phyloP scores from a whole-genome alignment of 1,140 invertebrate genomes.

The Cydia amplana region DNA sequence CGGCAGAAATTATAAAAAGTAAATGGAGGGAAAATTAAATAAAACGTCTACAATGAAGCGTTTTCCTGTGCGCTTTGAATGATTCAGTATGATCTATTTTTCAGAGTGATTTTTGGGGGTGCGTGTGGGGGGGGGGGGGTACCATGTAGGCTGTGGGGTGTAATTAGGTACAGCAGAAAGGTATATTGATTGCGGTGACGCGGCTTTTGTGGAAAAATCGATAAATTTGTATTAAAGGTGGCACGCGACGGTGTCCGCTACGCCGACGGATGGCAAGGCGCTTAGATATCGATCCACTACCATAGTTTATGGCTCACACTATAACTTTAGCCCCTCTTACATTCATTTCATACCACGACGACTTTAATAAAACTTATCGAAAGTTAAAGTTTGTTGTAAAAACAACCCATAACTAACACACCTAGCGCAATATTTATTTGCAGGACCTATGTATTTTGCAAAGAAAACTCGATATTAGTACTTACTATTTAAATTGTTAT shows the following conservation, averaged over 20 bases:
- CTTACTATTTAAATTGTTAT: no score
- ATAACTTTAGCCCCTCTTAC: constrained; percentile 62
- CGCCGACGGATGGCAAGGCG: constrained; percentile 61
- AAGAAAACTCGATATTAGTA: no score
- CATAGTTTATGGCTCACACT: constrained; percentile 67
- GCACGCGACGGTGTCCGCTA: constrained; percentile 73
- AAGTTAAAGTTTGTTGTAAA: constrained; percentile 32
- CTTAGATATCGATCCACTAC: constrained; percentile 68
- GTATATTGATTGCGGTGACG: constrained; percentile 79
- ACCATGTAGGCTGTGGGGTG: constrained; percentile 51
- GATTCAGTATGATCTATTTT: constrained; percentile 75
- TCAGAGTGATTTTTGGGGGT: constrained; percentile 72
- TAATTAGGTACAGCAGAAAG: constrained; percentile 78
- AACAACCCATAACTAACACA: background rate
- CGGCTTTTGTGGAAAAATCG: constrained; percentile 76
- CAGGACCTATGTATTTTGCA: no score
- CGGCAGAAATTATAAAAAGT: constrained; percentile 79
- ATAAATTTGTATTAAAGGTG: constrained; percentile 78
- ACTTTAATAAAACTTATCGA: constrained; percentile 49
- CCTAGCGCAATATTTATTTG: no score
- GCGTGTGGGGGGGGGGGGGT: constrained; percentile 76
- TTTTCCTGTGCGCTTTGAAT: constrained; percentile 78
- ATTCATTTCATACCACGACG: constrained; percentile 41
- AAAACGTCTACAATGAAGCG: constrained; percentile 79
- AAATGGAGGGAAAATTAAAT: constrained; percentile 80